These are phyloP conservation scores for Nycticryphes semicollaris DNA, from an alignment of 2,113 vertebrate genomes.

Conservation along the genomic window DNA sequence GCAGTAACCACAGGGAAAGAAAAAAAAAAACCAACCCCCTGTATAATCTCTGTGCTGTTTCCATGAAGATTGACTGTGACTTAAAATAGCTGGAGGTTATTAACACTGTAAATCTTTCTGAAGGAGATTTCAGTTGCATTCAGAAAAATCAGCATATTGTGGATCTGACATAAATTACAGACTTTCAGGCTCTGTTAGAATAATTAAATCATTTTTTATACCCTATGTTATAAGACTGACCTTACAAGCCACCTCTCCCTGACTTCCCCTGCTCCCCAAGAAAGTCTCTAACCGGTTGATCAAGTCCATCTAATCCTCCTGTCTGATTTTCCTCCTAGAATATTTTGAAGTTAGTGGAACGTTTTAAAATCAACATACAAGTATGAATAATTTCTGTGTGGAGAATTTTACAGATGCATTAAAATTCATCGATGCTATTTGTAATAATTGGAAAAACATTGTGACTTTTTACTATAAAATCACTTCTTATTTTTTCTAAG, in stretches of 20 bases:
- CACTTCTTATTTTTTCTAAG: not conserved
- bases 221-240: not conserved
- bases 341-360: not conserved
- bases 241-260: not conserved
- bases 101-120: constrained; percentile 60
- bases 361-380: not conserved
- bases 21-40: not conserved
- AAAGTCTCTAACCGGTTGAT: not conserved
- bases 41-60: constrained; percentile 18
- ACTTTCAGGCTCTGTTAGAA: constrained; percentile 10
- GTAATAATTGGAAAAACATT: not conserved
- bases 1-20: not conserved
- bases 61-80: constrained; percentile 42
- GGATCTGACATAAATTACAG: constrained; percentile 23
- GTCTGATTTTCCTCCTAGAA: not conserved
- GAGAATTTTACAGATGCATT: not conserved
- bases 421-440: not conserved
- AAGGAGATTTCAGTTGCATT: constrained; percentile 34
- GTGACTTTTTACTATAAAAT: not conserved
- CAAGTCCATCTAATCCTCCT: not conserved
- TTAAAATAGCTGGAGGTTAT: constrained; percentile 63
- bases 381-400: not conserved
- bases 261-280: fast-evolving
- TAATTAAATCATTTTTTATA: constrained; percentile 38
- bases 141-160: constrained; percentile 1